Evolutionary conservation across 2,797 vertebrate species (phyloP), one percentile per base, ranked within the genome.

Genomic region (Pangasius sanitwongsei): DNA sequence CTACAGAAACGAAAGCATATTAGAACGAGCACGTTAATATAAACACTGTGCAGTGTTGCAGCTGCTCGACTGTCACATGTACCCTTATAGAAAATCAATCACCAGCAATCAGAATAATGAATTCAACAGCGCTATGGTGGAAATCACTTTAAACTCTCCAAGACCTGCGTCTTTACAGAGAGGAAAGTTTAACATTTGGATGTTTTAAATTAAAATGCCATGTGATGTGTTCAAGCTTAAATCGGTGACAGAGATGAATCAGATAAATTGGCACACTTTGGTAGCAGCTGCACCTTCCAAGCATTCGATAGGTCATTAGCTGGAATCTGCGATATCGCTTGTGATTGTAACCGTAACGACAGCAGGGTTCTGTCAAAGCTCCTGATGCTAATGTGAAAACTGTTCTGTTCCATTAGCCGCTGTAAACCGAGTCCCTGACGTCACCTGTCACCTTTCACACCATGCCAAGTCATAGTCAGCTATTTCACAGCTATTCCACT

Each of bases 311-410:
- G 69, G 37, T 37, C 67, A 83, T 75, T 65, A 59, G 34, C 63
- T 41, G 57, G 41, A 59, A 63, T 72, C 65, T 81, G 34, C 50
- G 53, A 67, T 16, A n/a, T 63, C 23, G 7, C 41, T 53, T 0
- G 31, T 28, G 82, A 15, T 50, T 48, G 20, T 74, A 61, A 86
- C 23, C 28, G 63, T 4, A 37, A 4, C 4, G 67, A 75, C 83
- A 75, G 23, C 63, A n/a, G 25, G n/a, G 77, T 48, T 89, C 65
- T 82, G 61, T 28, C 89, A 63, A 12, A 78, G 53, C 37, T 57
- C 41, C 72, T 90, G 83, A 70, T 28, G 20, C 83, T 37, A 63
- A 81, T 72, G 25, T 87, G 57, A 78, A 83, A 89, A 85, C 80
- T 55, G 77, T 67, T n/a, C 5, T 81, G n/a, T 83, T 57, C 70